Evolutionary conservation across 1,140 invertebrate species (phyloP), one percentile per base, ranked within the genome.

Genomic region (Sesamia nonagrioides): DNA sequence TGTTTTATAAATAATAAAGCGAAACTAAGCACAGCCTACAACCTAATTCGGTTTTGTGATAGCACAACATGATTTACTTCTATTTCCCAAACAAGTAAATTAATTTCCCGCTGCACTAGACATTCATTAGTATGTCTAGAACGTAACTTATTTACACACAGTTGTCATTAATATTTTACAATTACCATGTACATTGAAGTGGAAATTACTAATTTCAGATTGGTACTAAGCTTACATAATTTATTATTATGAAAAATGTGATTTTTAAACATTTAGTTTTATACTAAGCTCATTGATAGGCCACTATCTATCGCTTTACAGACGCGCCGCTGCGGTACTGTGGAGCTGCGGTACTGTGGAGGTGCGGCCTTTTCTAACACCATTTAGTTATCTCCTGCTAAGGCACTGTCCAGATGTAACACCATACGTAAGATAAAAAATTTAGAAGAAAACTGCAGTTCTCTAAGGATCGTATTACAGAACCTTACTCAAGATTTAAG

Each of bases 241-340:
- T 61, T 71, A 71, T 35, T 63, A 48, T 75, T 75, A 75, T 40
- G 73, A 75, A 75, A 45, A 61, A n/a, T 75, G 58, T 61, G 71
- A 74, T 74, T 50, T 56, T 74, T 61, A 75, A 63, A 61, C 21
- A 75, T 75, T 75, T 48, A 63, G 42, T 35, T 75, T 75, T 75
- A 75, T 63, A 75, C 73, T 75, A 75, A 75, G 73, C 73, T 75
- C 73, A 75, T 75, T 61, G 73, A 48, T 75, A 75, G 73, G 73
- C 73, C 73, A 42, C 37, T 50, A 33, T n/a, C 15, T 56, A 54
- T 33, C 27, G 50, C 48, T 50, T 33, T 54, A 54, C 68, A 17
- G 2, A 48, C 13, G 17, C 50, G 48, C 4, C 42, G 50, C 15
- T n/a, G n/a, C 18, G 58, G 15, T 56, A 37, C 7, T 45, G 1